These are phyloP conservation scores for Lasioglossum pauxillum DNA, from an alignment of 2,888 invertebrate species.

Conservation along the genomic window DNA sequence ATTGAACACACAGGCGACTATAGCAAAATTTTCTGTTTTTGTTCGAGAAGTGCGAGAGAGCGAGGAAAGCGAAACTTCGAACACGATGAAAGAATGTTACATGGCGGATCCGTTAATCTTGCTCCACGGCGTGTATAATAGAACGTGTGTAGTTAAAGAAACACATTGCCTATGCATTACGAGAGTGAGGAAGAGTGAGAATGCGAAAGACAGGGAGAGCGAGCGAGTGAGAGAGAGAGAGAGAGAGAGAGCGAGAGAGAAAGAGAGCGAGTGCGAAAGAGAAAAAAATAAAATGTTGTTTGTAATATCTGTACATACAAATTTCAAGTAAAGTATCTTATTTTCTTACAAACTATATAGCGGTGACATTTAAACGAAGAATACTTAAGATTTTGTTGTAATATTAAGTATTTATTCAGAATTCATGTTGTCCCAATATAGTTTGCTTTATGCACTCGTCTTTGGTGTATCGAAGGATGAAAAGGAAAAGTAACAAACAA, in stretches of 20 bases:
- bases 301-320: conserved; percentile 83
- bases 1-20: background rate
- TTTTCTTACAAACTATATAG: conserved; percentile 83
- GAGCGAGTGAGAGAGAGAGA: background rate
- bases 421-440: conserved; percentile 77
- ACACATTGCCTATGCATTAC: conserved; percentile 76
- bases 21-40: conserved; percentile 4
- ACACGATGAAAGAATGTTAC: conserved; percentile 1
- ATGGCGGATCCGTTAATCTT: conserved; percentile 60
- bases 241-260: background rate
- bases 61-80: conserved; percentile 22
- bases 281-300: conserved; percentile 68
- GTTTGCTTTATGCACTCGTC: conserved; percentile 77
- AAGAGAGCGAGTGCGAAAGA: background rate
- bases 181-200: conserved; percentile 29
- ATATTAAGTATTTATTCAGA: conserved; percentile 80
- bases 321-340: conserved; percentile 82
- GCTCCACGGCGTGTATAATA: conserved; percentile 70
- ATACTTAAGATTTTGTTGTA: conserved; percentile 79
- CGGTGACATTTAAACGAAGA: conserved; percentile 76
- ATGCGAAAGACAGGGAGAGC: background rate
- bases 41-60: background rate
- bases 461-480: conserved; percentile 68
- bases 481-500: conserved; percentile 34
- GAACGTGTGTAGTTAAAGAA: conserved; percentile 65